A percentile compares a stretch with the other conserved stretches of the same genome.
These are phyloP conservation scores for Percina caprodes DNA, from an alignment of 2,113 vertebrate genomes.

Conservation along the genomic window DNA sequence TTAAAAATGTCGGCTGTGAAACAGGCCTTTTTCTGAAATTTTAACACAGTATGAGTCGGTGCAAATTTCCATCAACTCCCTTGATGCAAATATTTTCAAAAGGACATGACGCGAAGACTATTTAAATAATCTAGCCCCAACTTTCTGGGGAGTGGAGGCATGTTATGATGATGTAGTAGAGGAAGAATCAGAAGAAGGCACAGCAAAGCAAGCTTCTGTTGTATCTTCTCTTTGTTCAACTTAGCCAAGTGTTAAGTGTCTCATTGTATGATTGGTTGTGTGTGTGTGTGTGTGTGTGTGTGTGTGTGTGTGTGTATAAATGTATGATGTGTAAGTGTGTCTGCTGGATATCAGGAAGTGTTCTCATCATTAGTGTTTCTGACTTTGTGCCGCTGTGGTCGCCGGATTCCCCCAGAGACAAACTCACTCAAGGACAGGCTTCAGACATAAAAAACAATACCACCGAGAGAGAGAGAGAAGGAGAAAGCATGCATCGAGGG, in stretches of 20 bases:
- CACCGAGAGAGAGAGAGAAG: slow-evolving; percentile 51
- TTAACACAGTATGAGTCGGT: background rate
- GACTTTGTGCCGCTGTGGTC: slow-evolving; percentile 64
- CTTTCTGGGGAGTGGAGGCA: no score
- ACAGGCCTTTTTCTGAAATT: background rate
- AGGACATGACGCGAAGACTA: no score
- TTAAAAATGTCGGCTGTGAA: background rate
- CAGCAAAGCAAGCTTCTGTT: no score
- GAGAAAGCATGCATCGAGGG: slow-evolving; percentile 22
- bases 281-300: background rate
- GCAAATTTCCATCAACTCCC: background rate
- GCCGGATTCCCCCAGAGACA: slow-evolving; percentile 73
- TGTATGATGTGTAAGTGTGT: slow-evolving; percentile 29
- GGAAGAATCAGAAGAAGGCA: no score
- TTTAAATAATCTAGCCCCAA: no score
- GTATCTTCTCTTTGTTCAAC: no score
- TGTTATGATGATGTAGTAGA: no score
- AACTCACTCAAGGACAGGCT: slow-evolving; percentile 81
- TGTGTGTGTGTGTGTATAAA: background rate
- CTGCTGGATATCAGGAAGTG: slow-evolving; percentile 73
- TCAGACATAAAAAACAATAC: slow-evolving; percentile 84
- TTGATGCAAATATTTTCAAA: no score
- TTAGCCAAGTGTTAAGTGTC: background rate
- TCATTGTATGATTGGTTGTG: background rate
- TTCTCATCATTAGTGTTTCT: slow-evolving; percentile 77